Evolutionary conservation across 2,888 invertebrate species (phyloP).

Genomic region (Sabatieria punctata): DNA sequence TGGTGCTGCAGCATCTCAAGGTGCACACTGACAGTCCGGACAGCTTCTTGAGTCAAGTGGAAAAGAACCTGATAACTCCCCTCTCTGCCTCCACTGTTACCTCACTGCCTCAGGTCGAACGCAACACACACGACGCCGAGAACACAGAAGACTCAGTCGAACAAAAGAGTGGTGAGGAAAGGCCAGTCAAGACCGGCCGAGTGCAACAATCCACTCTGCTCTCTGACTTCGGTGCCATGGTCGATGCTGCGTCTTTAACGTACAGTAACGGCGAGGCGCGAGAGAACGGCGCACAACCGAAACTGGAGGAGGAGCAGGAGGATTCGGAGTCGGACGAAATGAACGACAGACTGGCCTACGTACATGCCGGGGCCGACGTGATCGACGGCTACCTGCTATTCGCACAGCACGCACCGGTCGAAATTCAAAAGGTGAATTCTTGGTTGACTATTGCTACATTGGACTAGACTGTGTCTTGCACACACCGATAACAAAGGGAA

Average conservation of each 20-base stretch:
- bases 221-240: slow-evolving; percentile 2
- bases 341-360: slow-evolving; percentile 1
- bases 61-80: slow-evolving; percentile 14
- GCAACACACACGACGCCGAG: not conserved
- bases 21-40: slow-evolving; percentile 15
- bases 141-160: not conserved
- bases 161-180: not conserved
- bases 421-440: slow-evolving; percentile 9
- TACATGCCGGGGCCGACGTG: slow-evolving; percentile 7
- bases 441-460: not conserved
- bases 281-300: not conserved
- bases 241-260: not conserved
- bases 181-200: not conserved
- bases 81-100: not conserved
- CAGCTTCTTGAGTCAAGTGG: slow-evolving; percentile 14
- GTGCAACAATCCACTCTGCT: not conserved
- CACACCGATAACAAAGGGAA: no score
- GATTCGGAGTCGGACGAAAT: not conserved
- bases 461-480: not conserved
- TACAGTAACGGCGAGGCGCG: not conserved
- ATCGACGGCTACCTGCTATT: slow-evolving; percentile 1
- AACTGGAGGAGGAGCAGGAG: not conserved
- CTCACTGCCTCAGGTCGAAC: not conserved
- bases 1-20: slow-evolving; percentile 13
- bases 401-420: not conserved